These are phyloP conservation scores for Mimachlamys varia DNA, from an alignment of 2,888 invertebrate species.

Conservation along the genomic window DNA sequence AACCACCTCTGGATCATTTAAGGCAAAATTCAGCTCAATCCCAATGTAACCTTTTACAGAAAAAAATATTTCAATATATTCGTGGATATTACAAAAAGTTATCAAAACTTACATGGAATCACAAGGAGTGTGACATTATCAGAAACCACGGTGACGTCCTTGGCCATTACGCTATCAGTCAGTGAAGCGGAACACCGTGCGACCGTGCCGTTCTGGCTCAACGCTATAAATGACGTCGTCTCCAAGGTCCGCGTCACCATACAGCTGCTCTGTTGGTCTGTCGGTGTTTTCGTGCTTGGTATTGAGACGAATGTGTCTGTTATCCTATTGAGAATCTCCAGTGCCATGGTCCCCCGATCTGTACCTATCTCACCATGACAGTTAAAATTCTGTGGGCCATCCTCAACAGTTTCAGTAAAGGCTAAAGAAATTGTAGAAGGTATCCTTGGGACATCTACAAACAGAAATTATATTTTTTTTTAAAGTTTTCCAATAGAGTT, in stretches of 20 bases:
- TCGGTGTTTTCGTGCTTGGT: not conserved
- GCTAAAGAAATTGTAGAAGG: not conserved
- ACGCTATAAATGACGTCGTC: not conserved
- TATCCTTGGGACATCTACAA: not conserved
- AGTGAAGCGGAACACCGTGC: conserved; percentile 1
- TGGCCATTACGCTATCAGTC: not conserved
- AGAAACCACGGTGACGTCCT: not conserved
- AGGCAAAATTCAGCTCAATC: no score
- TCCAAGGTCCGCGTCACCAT: not conserved
- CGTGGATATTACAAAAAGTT: not conserved
- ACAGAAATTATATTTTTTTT: not conserved
- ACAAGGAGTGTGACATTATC: conserved; percentile 21
- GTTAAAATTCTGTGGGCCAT: not conserved
- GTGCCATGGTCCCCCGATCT: not conserved
- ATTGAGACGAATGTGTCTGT: not conserved
- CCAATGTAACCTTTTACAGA: no score
- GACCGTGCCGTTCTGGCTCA: not conserved
- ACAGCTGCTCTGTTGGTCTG: not conserved
- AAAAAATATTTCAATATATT: not conserved
- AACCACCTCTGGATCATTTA: no score
- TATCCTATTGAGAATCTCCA: not conserved
- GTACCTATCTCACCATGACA: not conserved
- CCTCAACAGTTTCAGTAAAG: not conserved
- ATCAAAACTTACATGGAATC: not conserved
- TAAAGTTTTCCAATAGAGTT: no score